Conservation (phyloP, 2,113 vertebrate genomes). For the Limnothrissa miodon region DNA sequence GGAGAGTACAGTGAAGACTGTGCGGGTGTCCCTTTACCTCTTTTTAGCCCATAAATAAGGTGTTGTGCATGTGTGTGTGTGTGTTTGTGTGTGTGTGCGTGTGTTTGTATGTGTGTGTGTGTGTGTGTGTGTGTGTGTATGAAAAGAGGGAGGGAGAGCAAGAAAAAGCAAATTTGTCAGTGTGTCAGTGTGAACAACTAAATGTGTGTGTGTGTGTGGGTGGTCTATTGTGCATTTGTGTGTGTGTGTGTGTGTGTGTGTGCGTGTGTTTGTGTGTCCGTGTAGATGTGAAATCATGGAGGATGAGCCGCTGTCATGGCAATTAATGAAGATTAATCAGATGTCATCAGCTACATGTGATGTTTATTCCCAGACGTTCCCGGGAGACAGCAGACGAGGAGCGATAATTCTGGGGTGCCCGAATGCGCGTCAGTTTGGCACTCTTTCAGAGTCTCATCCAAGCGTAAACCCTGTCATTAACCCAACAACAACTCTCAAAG, state of each 20-base stretch:
- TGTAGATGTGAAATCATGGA: constrained; percentile 28
- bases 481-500: constrained; percentile 19
- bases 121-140: background rate
- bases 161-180: background rate
- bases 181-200: background rate
- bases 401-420: background rate
- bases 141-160: background rate
- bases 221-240: background rate
- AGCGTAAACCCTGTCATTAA: constrained; percentile 11
- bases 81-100: background rate
- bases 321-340: constrained; percentile 53
- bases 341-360: constrained; percentile 34
- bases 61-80: background rate
- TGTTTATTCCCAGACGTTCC: constrained; percentile 39
- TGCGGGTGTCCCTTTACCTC: background rate
- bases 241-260: constrained; percentile 1
- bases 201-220: constrained; percentile 15
- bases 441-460: background rate
- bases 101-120: background rate
- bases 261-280: background rate
- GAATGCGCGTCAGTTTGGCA: background rate
- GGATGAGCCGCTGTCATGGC: constrained; percentile 47
- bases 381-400: constrained; percentile 26
- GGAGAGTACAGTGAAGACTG: background rate
- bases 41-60: background rate